Evolutionary conservation across 2,888 invertebrate genomes (phyloP), one percentile per base, ranked within the genome.

Genomic region (Nemotelus pantherinus): DNA sequence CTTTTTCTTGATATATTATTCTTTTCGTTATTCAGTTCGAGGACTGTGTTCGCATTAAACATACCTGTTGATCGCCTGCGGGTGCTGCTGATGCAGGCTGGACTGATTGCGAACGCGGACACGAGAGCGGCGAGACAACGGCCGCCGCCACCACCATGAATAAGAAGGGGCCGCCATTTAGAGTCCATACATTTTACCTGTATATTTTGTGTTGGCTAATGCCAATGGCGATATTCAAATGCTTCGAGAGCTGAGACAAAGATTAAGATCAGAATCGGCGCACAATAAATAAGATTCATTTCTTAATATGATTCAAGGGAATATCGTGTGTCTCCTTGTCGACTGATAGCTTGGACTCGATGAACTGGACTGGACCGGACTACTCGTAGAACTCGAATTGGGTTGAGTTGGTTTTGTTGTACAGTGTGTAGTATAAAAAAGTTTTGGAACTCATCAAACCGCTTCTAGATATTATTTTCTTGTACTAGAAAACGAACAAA

Each of bases 251-350:
- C 53, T 50, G 68, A 68, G 72, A 72, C 72, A 58, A 45, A 72
- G 58, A 55, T 55, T 45, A 72, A 72, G 60, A 72, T 72, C 47
- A 45, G 47, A 72, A 72, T 72, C 72, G 58, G 72, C 60, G 58
- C 72, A 72, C 72, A 45, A 72, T 72, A 72, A 72, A 72, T 72
- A 58, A 72, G 72, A 72, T 72, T 45, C 72, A 72, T 72, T 72
- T 72, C 72, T 72, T 72, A 72, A 72, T 72, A 72, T 72, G 72
- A 58, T 72, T 72, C 57, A 57, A 72, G 47, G 72, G 72, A 58
- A 58, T 72, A 72, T 72, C 58, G 72, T 58, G 47, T 45, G 6
- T 7, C 6, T n/a, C 68, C 41, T 39, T 9, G 41, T 63, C 50
- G 68, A 68, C 68, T 50, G 25, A 25, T 25, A 25, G 25, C 25